A percentile compares a stretch with the other conserved stretches of the same genome.
Evolutionary conservation across 2,113 vertebrate genomes (phyloP).

Genomic region (Oncorhynchus masou): DNA sequence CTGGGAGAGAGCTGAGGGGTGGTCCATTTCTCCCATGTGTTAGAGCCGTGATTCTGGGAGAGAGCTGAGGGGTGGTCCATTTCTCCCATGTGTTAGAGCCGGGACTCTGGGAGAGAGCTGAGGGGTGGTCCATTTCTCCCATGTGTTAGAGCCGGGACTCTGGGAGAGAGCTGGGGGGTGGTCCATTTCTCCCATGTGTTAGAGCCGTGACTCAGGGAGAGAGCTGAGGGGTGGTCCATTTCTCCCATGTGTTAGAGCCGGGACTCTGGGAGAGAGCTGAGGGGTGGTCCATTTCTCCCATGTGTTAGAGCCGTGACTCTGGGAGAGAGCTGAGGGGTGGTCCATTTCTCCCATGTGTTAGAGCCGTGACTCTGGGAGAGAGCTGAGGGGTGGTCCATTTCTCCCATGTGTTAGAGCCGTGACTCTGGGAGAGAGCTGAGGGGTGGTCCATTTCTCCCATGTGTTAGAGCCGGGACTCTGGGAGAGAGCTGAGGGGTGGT

Average conservation of each 20-base stretch:
- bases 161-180: conserved; percentile 46
- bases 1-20: conserved; percentile 35
- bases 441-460: conserved; percentile 19
- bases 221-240: not conserved
- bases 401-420: no score
- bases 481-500: conserved; percentile 50
- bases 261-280: conserved; percentile 28
- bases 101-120: no score
- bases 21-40: conserved; percentile 59
- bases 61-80: conserved; percentile 62
- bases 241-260: no score
- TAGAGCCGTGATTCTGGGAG: conserved; percentile 41
- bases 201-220: conserved; percentile 2
- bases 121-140: conserved; percentile 32
- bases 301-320: no score
- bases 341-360: no score
- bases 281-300: no score
- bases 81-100: not conserved
- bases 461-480: conserved; percentile 23
- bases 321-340: no score
- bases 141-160: conserved; percentile 40
- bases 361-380: no score
- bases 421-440: no score
- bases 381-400: no score
- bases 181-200: conserved; percentile 42